Base-by-base conservation (phyloP, 2,888 invertebrate genomes). In the Blera fallax region DNA sequence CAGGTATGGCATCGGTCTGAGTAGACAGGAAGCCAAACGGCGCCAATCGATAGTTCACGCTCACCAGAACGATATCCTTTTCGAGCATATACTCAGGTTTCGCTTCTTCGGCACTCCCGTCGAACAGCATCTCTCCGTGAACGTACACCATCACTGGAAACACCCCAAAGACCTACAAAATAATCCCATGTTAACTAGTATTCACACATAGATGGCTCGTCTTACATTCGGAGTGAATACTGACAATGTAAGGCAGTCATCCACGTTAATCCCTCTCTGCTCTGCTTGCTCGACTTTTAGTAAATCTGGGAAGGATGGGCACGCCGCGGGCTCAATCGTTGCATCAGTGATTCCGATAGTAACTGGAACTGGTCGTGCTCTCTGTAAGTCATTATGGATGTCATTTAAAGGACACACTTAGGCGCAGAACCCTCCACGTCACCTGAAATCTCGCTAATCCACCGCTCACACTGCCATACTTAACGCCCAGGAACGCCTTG, bases 21-120 rank as follows among this genome's bases (percentile, higher is more conserved):
- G 94, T 92, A 6, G 93, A 93, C 14, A 94, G 88, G 83, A 94
- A 94, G 1, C 94, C 94, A 21, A 94, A 91, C 0, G 93, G 93
- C 0, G 93, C 93, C 72, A 94, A 88, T 3, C 94, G 91, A 88
- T 93, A 94, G 87, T 93, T 93, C 21, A 93, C 89, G 4, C 92
- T 91, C 0, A 93, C 93, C 29, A 93, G 88, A 0, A 93, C 88
- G 3, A 93, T 89, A 87, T 93, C 93, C 73, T 92, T 90, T 79
- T 93, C 93, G 45, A 93, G 89, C 0, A 93, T 88, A 87, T 92
- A 93, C 80, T 92, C 90, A 4, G 93, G 91, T 62, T 92, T 91
- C 21, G 90, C 92, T 87, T 91, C 90, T 37, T 89, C 89, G 16
- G 93, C 90, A 27, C 91, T 89, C 54, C 93, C 92, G 87, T 92